Percentiles rank a stretch among this genome's conserved stretches.
Conservation (phyloP, 2,113 vertebrate genomes). For the Galemys pyrenaicus region DNA sequence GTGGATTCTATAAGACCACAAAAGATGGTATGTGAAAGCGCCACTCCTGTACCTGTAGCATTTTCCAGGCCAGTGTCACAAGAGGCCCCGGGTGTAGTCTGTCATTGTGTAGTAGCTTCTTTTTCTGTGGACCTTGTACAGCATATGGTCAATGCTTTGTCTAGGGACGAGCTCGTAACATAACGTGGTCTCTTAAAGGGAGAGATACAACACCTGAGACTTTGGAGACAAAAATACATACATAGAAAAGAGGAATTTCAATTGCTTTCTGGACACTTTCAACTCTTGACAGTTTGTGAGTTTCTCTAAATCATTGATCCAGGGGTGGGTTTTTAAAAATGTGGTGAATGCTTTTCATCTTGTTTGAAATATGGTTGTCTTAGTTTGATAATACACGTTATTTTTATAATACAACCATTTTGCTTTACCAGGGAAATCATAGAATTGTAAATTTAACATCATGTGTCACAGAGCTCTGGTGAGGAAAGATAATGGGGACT, state of each 20-base stretch:
- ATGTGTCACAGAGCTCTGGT: not conserved
- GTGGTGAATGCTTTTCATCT: not conserved
- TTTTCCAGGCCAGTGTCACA: not conserved
- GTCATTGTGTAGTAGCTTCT: not conserved
- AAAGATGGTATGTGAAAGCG: not conserved
- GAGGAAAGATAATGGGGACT: not conserved
- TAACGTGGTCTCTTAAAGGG: not conserved
- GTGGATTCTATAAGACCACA: not conserved
- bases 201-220: not conserved
- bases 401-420: not conserved
- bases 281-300: not conserved
- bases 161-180: not conserved
- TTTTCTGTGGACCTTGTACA: not conserved
- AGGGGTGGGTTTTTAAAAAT: not conserved
- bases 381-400: constrained; percentile 21
- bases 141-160: constrained; percentile 7
- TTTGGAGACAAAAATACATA: constrained; percentile 38
- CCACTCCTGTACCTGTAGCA: not conserved
- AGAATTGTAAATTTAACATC: not conserved
- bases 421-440: not conserved
- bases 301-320: not conserved
- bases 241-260: constrained; percentile 2
- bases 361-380: not conserved
- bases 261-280: not conserved
- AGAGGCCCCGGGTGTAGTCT: not conserved